Evolutionary conservation across 2,888 invertebrate genomes (phyloP).

Genomic region (Pharmacophagus antenor): DNA sequence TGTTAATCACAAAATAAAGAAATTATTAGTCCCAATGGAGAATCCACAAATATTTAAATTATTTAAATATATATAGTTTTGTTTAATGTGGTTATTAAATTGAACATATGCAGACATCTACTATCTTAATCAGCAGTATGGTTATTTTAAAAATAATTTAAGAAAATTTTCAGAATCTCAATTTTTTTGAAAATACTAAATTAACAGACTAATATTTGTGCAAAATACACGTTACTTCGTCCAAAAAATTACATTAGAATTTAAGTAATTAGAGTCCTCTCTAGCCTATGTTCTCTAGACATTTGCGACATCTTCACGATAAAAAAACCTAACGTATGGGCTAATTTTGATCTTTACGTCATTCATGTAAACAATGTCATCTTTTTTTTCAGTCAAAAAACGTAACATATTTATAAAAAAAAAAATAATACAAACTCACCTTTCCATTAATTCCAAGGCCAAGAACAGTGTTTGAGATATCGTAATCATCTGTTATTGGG

Average conservation of each 20-base stretch:
- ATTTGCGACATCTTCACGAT: slow-evolving; percentile 29
- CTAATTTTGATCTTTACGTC: slow-evolving; percentile 44
- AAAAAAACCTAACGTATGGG: slow-evolving; percentile 31
- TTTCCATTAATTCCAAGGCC: slow-evolving; percentile 99
- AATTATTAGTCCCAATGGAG: too few species aligned
- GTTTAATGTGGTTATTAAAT: too few species aligned
- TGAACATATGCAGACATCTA: too few species aligned
- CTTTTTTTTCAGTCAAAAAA: slow-evolving; percentile 7
- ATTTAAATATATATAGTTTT: too few species aligned
- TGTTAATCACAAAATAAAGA: too few species aligned
- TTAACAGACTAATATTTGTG: too few species aligned
- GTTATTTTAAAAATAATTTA: too few species aligned
- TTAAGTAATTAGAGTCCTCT: slow-evolving; percentile 12
- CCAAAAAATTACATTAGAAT: slow-evolving; percentile 16
- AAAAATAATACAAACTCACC: slow-evolving; percentile 54
- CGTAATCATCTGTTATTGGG: slow-evolving; percentile 93
- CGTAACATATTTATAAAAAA: slow-evolving; percentile 11
- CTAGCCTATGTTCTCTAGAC: slow-evolving; percentile 23
- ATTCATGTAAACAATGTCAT: slow-evolving; percentile 47
- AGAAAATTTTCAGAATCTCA: too few species aligned
- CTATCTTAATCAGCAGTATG: too few species aligned
- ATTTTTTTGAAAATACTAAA: too few species aligned
- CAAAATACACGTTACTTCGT: too few species aligned
- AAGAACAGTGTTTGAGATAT: slow-evolving; percentile 94
- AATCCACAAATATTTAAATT: too few species aligned